Base-by-base conservation (phyloP, 2,113 vertebrate species). In the Psammodynastes pulverulentus region DNA sequence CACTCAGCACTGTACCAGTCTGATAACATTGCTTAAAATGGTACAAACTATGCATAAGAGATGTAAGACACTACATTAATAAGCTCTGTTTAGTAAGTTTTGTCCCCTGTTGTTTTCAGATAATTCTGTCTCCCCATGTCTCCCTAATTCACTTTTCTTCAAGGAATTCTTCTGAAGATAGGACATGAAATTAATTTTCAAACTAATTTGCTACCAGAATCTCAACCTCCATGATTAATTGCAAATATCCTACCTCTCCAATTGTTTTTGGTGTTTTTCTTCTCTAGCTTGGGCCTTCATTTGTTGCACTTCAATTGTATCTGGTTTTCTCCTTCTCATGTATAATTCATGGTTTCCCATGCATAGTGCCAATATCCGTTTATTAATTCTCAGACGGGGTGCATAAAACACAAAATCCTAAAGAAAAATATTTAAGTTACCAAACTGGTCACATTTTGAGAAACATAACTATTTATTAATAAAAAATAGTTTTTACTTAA, bases 341-440 rank as follows among this genome's bases (percentile, higher is more conserved):
- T 99, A 99, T 58, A 99, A 97, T 95, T 99, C 99, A 89, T 99
- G 99, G 97, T 99, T 99, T 84, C 99, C 99, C 99, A 99, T 99
- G 93, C 99, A 99, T 93, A 99, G 96, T 5, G 99, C 99, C 98
- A 99, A 96, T 96, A 99, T 98, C 9, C 99, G 97, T 92, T 99
- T 99, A 97, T 99, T 99, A 96, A 99, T 99, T 97, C 99, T 98
- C 97, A 99, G 97, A 3, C 99, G 98, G 0, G 99, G 99, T 2
- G 99, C 98, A 92, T 99, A 99, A 97, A 99, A 99, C 92, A 99
- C 98, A 97, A 99, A 99, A 97, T 99, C 99, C 99, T 99, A 93
- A 58, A 95, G 52, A 96, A 45, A 96, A 96, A 89, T 45, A 95
- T 48, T 86, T 92, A 93, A 92, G 94, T 94, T 90, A 52, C 8